Percentiles rank a stretch among this genome's conserved stretches.
Evolutionary conservation across 2,888 invertebrate species (phyloP).

Genomic region (Catonia carolina): DNA sequence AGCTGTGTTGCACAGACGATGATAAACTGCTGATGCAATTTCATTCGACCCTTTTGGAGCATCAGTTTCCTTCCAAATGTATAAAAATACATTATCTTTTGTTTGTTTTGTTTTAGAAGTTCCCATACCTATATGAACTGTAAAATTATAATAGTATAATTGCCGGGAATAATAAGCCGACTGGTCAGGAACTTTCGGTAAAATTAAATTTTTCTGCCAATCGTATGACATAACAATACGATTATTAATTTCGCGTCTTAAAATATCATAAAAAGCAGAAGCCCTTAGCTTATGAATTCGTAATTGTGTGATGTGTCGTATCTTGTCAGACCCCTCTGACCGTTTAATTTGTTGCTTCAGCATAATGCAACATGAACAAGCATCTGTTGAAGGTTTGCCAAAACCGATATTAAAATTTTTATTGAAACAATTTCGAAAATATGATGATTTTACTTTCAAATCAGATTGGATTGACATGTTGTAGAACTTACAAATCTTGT

Average conservation of each 20-base stretch:
- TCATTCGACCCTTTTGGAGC: conserved; percentile 36
- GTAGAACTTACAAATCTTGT: not conserved
- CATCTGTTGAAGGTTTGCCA: conserved; percentile 3
- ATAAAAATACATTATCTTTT: conserved; percentile 33
- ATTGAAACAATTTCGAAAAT: conserved; percentile 4
- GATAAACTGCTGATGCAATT: conserved; percentile 36
- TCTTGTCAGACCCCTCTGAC: not conserved
- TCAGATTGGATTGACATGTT: not conserved
- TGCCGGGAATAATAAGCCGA: conserved; percentile 6
- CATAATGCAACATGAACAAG: conserved; percentile 6
- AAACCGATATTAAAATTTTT: conserved; percentile 2
- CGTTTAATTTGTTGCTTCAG: not conserved
- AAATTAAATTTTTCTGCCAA: not conserved
- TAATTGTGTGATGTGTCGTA: not conserved
- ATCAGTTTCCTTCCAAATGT: conserved; percentile 37
- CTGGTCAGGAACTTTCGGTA: conserved; percentile 1
- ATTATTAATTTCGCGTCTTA: not conserved
- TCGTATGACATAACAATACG: not conserved
- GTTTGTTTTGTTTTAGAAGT: conserved; percentile 33
- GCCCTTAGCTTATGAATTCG: conserved; percentile 6
- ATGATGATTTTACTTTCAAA: not conserved
- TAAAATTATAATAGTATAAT: conserved; percentile 1
- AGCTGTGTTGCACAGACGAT: conserved; percentile 27
- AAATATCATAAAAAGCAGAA: conserved; percentile 2
- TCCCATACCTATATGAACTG: conserved; percentile 24